These are phyloP conservation scores for Leptura quadrifasciata DNA, from an alignment of 2,888 invertebrate species.

Conservation along the genomic window DNA sequence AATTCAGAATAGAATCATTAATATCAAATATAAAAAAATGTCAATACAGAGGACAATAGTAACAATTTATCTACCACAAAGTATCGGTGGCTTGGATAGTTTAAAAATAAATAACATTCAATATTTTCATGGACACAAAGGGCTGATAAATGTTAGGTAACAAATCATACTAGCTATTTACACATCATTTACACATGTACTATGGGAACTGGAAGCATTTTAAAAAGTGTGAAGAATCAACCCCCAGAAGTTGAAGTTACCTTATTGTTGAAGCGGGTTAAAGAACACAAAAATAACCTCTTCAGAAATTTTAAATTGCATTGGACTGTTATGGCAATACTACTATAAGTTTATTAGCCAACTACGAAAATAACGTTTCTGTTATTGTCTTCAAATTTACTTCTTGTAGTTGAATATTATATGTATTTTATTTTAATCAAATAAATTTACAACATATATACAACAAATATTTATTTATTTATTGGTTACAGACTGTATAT, in stretches of 20 bases:
- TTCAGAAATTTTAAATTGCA: slow-evolving; percentile 55
- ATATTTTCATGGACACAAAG: slow-evolving; percentile 58
- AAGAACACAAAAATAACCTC: slow-evolving; percentile 65
- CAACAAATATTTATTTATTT: too few relatives aligned
- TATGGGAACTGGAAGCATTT: slow-evolving; percentile 50
- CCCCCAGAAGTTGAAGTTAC: slow-evolving; percentile 61
- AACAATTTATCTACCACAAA: slow-evolving; percentile 46
- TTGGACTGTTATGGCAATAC: slow-evolving; percentile 38
- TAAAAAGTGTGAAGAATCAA: slow-evolving; percentile 67
- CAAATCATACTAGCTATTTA: slow-evolving; percentile 64
- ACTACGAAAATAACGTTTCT: background rate
- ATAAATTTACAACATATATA: too few relatives aligned
- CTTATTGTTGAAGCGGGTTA: slow-evolving; percentile 56
- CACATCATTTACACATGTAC: slow-evolving; percentile 65
- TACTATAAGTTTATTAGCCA: slow-evolving; percentile 34
- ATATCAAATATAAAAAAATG: slow-evolving; percentile 38
- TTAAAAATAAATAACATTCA: slow-evolving; percentile 57
- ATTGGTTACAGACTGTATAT: too few relatives aligned
- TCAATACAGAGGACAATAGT: slow-evolving; percentile 44
- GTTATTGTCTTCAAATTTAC: background rate
- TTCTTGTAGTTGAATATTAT: too few relatives aligned
- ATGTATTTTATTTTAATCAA: too few relatives aligned
- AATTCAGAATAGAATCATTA: slow-evolving; percentile 39
- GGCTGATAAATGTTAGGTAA: slow-evolving; percentile 60
- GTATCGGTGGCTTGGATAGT: slow-evolving; percentile 30